These are phyloP conservation scores for Pollachius pollachius DNA, from an alignment of 2,113 vertebrate species.

Conservation along the genomic window DNA sequence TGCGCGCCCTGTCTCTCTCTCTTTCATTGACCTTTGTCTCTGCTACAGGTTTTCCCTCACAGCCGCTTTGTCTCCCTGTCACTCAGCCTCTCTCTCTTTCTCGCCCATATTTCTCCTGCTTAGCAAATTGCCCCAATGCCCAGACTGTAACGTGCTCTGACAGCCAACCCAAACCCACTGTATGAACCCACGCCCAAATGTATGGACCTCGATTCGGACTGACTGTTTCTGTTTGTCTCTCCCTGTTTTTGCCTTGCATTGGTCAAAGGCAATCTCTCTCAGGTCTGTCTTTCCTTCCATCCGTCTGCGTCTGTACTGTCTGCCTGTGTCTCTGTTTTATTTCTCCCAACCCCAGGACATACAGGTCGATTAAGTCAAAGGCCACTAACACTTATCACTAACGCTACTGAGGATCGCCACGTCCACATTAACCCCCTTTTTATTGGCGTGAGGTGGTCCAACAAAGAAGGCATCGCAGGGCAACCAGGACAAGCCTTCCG, in stretches of 20 bases:
- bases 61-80: background rate
- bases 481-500: constrained; percentile 20
- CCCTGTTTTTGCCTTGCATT: constrained; percentile 14
- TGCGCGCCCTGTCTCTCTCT: too few species aligned
- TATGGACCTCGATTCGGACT: background rate
- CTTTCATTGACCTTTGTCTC: too few species aligned
- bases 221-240: constrained; percentile 17
- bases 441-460: background rate
- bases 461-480: constrained; percentile 28
- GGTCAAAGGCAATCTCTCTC: too few species aligned
- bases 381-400: too few species aligned
- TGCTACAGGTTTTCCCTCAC: too few species aligned
- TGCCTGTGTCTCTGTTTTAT: too few species aligned
- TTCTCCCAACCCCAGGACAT: too few species aligned
- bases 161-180: constrained; percentile 24
- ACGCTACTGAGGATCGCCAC: background rate
- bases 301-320: too few species aligned
- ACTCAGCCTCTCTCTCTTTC: constrained; percentile 3
- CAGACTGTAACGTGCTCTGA: constrained; percentile 57
- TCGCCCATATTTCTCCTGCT: constrained; percentile 3
- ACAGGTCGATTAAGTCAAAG: too few species aligned
- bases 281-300: too few species aligned
- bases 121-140: constrained; percentile 22
- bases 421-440: constrained; percentile 16
- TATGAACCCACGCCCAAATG: constrained; percentile 16